phyloP scores from a whole-genome alignment of 2,797 vertebrate species.

The Darevskia mixta region DNA sequence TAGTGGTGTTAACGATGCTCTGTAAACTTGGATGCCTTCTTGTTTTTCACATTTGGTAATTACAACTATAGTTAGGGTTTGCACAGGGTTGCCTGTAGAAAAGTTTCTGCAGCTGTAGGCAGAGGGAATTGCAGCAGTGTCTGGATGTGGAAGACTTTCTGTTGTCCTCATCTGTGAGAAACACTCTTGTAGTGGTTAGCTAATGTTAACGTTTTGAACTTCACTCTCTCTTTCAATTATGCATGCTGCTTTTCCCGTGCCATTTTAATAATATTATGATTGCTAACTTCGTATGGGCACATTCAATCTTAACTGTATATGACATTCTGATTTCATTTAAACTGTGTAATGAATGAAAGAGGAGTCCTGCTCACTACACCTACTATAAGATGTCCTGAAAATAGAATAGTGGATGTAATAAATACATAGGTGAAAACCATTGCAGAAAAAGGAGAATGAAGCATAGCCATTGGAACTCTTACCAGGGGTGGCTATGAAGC shows the following conservation, averaged over 20 bases:
- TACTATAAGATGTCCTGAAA: not conserved
- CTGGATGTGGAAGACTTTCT: constrained; percentile 46
- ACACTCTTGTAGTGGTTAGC: rapidly evolving
- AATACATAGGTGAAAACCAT: not conserved
- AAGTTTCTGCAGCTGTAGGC: not conserved
- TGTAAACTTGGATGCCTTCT: not conserved
- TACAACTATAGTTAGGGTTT: not conserved
- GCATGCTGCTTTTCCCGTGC: not conserved
- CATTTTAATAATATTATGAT: rapidly evolving
- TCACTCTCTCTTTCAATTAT: not conserved
- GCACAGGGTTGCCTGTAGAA: not conserved
- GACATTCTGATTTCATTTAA: not conserved
- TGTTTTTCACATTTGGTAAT: not conserved
- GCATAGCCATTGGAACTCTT: not conserved
- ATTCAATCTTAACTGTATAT: not conserved
- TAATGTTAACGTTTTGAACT: rapidly evolving
- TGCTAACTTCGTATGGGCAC: too few relatives aligned
- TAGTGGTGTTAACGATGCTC: not conserved
- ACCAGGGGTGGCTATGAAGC: not conserved
- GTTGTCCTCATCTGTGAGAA: not conserved
- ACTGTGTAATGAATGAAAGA: constrained; percentile 1
- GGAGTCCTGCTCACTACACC: not conserved
- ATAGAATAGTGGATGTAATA: rapidly evolving
- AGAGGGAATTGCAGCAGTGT: not conserved
- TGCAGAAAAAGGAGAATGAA: not conserved